These are phyloP conservation scores for Clupea harengus DNA, from an alignment of 2,113 vertebrate species.

Conservation along the genomic window DNA sequence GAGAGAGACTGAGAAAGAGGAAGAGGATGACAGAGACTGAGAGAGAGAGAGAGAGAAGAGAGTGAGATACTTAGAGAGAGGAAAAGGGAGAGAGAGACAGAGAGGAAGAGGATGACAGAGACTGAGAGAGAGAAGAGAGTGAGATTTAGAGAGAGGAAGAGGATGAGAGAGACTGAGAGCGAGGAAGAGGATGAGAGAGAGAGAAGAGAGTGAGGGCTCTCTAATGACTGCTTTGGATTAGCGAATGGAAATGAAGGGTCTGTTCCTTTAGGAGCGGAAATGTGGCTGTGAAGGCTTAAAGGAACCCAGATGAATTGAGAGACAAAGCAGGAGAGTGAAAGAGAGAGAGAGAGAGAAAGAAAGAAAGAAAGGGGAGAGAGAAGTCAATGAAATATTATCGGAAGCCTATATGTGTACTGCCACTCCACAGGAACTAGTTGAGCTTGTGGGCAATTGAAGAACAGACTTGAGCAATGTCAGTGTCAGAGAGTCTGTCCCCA, in stretches of 20 bases:
- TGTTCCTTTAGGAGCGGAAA: not conserved
- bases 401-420: not conserved
- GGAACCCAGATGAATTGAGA: not conserved
- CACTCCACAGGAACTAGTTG: slow-evolving; percentile 10
- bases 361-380: not conserved
- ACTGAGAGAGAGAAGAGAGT: not conserved
- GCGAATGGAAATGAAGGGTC: slow-evolving; percentile 4
- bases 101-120: not conserved
- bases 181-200: not conserved
- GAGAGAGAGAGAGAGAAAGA: not conserved
- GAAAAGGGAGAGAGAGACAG: too few species aligned
- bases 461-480: not conserved
- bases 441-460: not conserved
- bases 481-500: not conserved
- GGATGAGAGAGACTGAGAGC: not conserved
- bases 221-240: slow-evolving; percentile 24
- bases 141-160: not conserved
- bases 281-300: slow-evolving; percentile 4
- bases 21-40: too few species aligned
- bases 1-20: too few species aligned
- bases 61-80: too few species aligned
- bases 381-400: not conserved
- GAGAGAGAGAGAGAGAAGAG: too few species aligned
- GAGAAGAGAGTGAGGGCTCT: not conserved
- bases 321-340: slow-evolving; percentile 1